Percentiles rank a stretch among this genome's conserved stretches.
phyloP scores from a whole-genome alignment of 2,797 vertebrate species.

The Danio choprae region DNA sequence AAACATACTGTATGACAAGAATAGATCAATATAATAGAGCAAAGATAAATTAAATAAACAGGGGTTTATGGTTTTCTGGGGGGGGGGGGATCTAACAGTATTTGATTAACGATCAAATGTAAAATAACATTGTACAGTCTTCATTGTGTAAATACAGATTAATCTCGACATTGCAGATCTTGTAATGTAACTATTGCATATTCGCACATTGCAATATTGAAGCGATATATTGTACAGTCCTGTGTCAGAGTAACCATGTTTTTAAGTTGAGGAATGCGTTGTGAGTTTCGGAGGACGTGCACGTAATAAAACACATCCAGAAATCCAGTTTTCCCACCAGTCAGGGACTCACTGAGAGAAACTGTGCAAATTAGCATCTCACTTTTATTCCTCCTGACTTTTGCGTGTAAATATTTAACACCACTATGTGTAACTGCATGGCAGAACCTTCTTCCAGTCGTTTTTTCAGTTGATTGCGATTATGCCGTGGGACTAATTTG shows the following conservation, averaged over 20 bases:
- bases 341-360: conserved; percentile 1
- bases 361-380: conserved; percentile 4
- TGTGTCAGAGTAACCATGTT: neutral
- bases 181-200: too few relatives aligned
- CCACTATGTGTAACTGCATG: neutral
- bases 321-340: neutral
- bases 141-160: too few relatives aligned
- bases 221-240: too few relatives aligned
- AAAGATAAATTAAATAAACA: too few relatives aligned
- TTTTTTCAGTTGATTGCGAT: conserved; percentile 13
- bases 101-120: too few relatives aligned
- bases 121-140: too few relatives aligned
- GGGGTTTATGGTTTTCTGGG: too few relatives aligned
- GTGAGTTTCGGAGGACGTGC: neutral
- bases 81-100: too few relatives aligned
- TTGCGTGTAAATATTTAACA: conserved; percentile 1
- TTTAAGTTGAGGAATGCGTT: neutral
- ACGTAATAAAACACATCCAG: neutral
- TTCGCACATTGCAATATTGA: too few relatives aligned
- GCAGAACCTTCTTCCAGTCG: neutral
- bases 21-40: too few relatives aligned
- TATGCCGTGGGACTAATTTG: conserved; percentile 11
- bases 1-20: too few relatives aligned
- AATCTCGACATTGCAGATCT: too few relatives aligned
- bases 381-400: conserved; percentile 19